Evolutionary conservation across 1,140 invertebrate genomes (phyloP).

Genomic region (Ips nitidus): DNA sequence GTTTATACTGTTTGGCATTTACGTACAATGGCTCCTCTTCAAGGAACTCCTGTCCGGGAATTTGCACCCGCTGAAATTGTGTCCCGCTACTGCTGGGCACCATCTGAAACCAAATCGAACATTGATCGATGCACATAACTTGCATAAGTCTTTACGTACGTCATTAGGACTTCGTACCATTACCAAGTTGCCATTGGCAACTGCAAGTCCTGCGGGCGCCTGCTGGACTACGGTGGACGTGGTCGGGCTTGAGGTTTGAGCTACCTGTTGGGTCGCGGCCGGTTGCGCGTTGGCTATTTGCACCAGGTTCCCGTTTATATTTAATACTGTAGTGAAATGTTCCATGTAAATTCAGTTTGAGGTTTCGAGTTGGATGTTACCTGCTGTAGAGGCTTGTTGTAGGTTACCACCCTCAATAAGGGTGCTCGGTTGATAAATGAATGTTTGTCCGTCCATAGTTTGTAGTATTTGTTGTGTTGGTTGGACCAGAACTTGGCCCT

Average conservation of each 20-base stretch:
- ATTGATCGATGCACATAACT: neutral
- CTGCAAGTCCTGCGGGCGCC: slow-evolving; percentile 45
- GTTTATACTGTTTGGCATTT: slow-evolving; percentile 97
- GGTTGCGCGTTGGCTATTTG: slow-evolving; percentile 60
- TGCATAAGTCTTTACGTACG: slow-evolving; percentile 39
- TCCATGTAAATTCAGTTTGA: too few relatives aligned
- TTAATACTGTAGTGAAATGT: slow-evolving; percentile 60
- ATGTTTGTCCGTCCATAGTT: slow-evolving; percentile 90
- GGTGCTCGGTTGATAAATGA: slow-evolving; percentile 82
- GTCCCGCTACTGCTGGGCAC: slow-evolving; percentile 61
- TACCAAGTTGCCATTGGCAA: slow-evolving; percentile 63
- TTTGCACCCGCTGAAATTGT: slow-evolving; percentile 66
- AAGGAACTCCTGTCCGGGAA: slow-evolving; percentile 69
- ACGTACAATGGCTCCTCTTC: slow-evolving; percentile 96
- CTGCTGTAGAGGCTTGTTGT: slow-evolving; percentile 66
- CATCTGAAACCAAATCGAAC: slow-evolving; percentile 55
- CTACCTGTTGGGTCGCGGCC: slow-evolving; percentile 46
- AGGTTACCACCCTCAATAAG: slow-evolving; percentile 56
- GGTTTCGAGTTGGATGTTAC: neutral
- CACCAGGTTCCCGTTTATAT: slow-evolving; percentile 73
- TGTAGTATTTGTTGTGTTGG: slow-evolving; percentile 78
- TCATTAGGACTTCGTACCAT: slow-evolving; percentile 62
- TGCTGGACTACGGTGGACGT: slow-evolving; percentile 47
- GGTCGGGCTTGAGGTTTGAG: slow-evolving; percentile 49
- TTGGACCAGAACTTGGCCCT: slow-evolving; percentile 60